Conservation (phyloP, 2,888 invertebrate species). For the Phaedon cochleariae region DNA sequence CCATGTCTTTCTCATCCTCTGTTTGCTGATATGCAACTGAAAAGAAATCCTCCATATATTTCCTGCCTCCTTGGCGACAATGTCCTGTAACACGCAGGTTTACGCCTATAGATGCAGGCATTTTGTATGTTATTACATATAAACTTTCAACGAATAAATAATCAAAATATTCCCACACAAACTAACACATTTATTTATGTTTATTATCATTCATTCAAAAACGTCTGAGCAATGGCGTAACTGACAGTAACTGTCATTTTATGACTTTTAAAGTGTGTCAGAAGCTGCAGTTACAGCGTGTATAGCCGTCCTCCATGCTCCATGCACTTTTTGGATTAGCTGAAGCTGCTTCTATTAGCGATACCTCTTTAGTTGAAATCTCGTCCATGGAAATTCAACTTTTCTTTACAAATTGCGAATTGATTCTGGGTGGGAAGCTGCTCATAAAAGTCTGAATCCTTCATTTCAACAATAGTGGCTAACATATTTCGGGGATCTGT, state of each 20-base stretch:
- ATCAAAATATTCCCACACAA: constrained; percentile 29
- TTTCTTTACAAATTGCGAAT: too few species aligned
- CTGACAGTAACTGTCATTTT: constrained; percentile 54
- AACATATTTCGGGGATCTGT: too few species aligned
- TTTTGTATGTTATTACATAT: constrained; percentile 52
- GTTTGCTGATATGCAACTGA: constrained; percentile 95
- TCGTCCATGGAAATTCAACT: too few species aligned
- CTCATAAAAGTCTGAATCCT: too few species aligned
- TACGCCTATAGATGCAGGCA: constrained; percentile 86
- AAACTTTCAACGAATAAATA: constrained; percentile 36
- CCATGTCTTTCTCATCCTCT: constrained; percentile 88
- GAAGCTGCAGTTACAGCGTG: too few species aligned
- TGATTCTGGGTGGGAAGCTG: too few species aligned
- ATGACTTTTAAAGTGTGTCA: constrained; percentile 53
- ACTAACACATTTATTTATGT: constrained; percentile 40
- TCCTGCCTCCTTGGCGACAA: constrained; percentile 95
- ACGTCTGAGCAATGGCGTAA: constrained; percentile 50
- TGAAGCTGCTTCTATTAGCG: too few species aligned
- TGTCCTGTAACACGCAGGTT: constrained; percentile 95
- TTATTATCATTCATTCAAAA: constrained; percentile 48
- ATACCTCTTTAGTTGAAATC: too few species aligned
- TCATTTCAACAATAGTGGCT: too few species aligned
- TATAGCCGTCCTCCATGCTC: too few species aligned
- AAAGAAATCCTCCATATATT: constrained; percentile 99
- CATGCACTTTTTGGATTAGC: too few species aligned